phyloP scores from a whole-genome alignment of 2,888 invertebrate genomes.

The Caenorhabditis sinica region DNA sequence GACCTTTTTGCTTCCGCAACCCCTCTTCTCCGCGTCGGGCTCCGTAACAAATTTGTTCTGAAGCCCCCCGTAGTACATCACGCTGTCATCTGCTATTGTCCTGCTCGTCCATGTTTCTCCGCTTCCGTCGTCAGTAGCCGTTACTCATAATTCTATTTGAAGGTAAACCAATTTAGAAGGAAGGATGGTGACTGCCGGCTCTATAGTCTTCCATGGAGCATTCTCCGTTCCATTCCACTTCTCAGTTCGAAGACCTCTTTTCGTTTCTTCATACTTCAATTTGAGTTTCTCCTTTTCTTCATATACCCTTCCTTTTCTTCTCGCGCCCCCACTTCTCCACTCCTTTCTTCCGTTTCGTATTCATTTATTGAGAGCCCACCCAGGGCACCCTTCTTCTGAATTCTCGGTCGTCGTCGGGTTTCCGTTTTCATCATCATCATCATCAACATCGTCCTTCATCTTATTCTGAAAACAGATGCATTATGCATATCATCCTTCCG shows the following conservation, averaged over 20 bases:
- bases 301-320: constrained; percentile 14
- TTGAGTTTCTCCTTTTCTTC: constrained; percentile 42
- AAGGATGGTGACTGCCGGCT: constrained; percentile 6
- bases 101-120: constrained; percentile 21
- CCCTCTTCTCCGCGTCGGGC: constrained; percentile 18
- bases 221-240: constrained; percentile 50
- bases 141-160: constrained; percentile 65
- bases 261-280: constrained; percentile 46
- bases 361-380: constrained; percentile 53
- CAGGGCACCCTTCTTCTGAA: constrained; percentile 10
- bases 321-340: constrained; percentile 20
- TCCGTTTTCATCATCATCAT: constrained; percentile 35
- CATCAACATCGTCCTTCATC: constrained; percentile 8
- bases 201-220: constrained; percentile 20
- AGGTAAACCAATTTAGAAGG: constrained; percentile 59
- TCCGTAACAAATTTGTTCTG: constrained; percentile 57
- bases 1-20: constrained; percentile 16
- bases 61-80: constrained; percentile 49
- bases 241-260: constrained; percentile 45
- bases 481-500: constrained; percentile 54
- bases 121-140: constrained; percentile 56
- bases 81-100: constrained; percentile 52
- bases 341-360: constrained; percentile 50
- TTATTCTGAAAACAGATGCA: constrained; percentile 55
- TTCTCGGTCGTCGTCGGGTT: constrained; percentile 33